Percentiles rank a stretch among this genome's conserved stretches.
phyloP scores from a whole-genome alignment of 1,140 invertebrate genomes.

The Lysiphlebus fabarum region DNA sequence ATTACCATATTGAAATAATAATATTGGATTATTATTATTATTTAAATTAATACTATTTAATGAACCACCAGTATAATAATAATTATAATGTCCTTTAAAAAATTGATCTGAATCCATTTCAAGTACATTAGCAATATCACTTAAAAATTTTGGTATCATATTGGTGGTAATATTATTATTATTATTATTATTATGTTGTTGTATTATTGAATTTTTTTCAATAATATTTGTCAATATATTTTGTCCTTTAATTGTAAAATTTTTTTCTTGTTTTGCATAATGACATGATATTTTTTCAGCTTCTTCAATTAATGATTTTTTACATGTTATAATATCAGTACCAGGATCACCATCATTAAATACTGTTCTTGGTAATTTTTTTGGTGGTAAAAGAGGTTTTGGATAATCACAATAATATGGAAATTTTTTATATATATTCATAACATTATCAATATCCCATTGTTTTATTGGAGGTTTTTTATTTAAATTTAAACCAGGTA shows the following conservation, averaged over 20 bases:
- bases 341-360: constrained; percentile 33
- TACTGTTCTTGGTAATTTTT: constrained; percentile 35
- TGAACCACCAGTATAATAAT: constrained; percentile 51
- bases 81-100: constrained; percentile 48
- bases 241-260: constrained; percentile 17
- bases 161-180: no score
- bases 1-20: constrained; percentile 44
- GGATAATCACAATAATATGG: constrained; percentile 45
- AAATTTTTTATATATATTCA: constrained; percentile 36
- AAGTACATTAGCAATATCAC: constrained; percentile 42
- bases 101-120: constrained; percentile 50
- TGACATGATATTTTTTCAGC: constrained; percentile 34
- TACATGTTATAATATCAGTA: constrained; percentile 36
- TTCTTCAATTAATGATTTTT: constrained; percentile 37
- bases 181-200: no score
- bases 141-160: constrained; percentile 36
- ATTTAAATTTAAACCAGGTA: constrained; percentile 38
- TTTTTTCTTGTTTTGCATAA: constrained; percentile 34
- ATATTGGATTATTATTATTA: constrained; percentile 28
- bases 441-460: constrained; percentile 32
- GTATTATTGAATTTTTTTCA: no score
- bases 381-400: constrained; percentile 47
- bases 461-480: constrained; percentile 27
- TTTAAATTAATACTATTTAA: constrained; percentile 34
- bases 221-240: constrained; percentile 14